Evolutionary conservation across 2,113 vertebrate genomes (phyloP).

Genomic region (Malurus cyaneus): DNA sequence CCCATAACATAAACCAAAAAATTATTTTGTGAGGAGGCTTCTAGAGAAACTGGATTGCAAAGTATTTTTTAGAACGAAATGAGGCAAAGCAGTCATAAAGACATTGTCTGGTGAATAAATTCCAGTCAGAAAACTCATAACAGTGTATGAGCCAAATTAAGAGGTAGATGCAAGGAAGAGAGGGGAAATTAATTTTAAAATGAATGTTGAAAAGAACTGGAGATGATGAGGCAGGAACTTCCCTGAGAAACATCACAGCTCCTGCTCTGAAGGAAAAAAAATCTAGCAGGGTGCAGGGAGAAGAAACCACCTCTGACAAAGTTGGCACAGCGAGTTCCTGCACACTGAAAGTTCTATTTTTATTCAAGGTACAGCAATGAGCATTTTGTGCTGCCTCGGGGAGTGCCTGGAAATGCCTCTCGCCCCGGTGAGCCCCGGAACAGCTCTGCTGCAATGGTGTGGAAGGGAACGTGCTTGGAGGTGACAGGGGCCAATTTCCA

Average conservation of each 20-base stretch:
- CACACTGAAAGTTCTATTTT: not conserved
- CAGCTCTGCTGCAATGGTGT: not conserved
- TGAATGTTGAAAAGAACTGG: not conserved
- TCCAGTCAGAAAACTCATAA: not conserved
- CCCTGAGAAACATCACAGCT: not conserved
- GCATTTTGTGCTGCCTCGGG: not conserved
- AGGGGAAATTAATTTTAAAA: constrained; percentile 9
- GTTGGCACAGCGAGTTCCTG: not conserved
- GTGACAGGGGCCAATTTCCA: constrained; percentile 35
- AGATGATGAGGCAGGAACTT: not conserved
- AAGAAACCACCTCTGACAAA: not conserved
- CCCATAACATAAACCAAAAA: not conserved
- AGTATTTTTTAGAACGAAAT: constrained; percentile 10
- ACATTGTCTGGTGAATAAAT: constrained; percentile 33
- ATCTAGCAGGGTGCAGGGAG: not conserved
- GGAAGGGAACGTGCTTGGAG: constrained; percentile 18
- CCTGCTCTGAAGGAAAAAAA: not conserved
- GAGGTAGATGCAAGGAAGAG: not conserved
- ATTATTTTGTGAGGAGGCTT: not conserved
- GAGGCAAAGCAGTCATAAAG: constrained; percentile 18
- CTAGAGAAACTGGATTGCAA: not conserved
- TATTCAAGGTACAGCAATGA: not conserved
- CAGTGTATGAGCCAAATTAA: constrained; percentile 20
- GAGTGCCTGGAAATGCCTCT: not conserved
- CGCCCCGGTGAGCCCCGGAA: not conserved